Evolutionary conservation across 2,797 vertebrate species (phyloP).

Genomic region (Cyprinella venusta): DNA sequence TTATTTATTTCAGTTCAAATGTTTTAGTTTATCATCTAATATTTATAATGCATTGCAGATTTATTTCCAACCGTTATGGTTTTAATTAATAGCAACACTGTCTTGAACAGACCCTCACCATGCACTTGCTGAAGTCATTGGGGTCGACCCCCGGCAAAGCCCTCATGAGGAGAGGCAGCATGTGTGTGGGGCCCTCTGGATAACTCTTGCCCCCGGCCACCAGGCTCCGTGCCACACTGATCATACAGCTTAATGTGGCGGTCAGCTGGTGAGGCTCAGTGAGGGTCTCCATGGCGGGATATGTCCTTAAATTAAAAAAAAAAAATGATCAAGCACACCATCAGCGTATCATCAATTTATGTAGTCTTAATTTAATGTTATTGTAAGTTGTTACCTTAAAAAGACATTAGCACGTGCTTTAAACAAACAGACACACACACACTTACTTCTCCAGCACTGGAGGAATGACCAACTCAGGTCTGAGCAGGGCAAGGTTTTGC

Average conservation of each 20-base stretch:
- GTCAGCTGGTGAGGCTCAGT: constrained; percentile 98
- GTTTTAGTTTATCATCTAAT: no score
- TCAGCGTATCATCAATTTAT: background rate
- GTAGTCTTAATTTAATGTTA: background rate
- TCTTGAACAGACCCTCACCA: constrained; percentile 79
- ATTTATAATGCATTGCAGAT: background rate
- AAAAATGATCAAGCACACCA: background rate
- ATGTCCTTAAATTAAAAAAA: constrained; percentile 79
- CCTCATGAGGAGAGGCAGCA: constrained; percentile 96
- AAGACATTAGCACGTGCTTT: background rate
- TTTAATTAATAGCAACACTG: background rate
- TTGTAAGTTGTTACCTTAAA: background rate
- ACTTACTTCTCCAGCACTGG: constrained; percentile 95
- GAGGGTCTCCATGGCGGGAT: constrained; percentile 94
- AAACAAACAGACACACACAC: background rate
- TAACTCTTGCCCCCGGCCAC: constrained; percentile 89
- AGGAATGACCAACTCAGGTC: constrained; percentile 95
- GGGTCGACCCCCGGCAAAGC: constrained; percentile 96
- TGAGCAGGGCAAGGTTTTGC: constrained; percentile 95
- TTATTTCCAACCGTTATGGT: background rate
- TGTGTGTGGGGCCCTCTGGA: constrained; percentile 95
- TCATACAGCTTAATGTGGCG: constrained; percentile 96
- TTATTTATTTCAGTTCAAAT: no score
- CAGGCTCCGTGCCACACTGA: constrained; percentile 93
- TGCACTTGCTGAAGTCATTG: constrained; percentile 99